Evolutionary conservation across 2,888 invertebrate genomes (phyloP), one percentile per base, ranked within the genome.

Genomic region (Malachius bipustulatus): DNA sequence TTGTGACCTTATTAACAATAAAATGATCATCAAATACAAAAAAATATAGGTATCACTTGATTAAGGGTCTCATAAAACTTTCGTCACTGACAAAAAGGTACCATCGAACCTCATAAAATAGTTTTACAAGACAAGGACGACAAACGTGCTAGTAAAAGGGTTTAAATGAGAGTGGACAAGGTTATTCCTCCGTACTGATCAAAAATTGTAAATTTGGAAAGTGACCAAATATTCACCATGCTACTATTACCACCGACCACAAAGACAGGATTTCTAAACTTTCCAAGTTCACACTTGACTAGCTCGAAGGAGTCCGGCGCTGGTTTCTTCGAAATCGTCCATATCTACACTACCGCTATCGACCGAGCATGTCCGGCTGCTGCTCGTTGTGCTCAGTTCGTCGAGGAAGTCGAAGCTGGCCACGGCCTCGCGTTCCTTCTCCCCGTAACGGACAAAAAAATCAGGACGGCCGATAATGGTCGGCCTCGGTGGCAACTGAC

Each of bases 381-480:
- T 52, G 39, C 54, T 55, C 4, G 52, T 47, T 3, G 54, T 51
- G 9, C 31, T 45, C 33, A 13, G 34, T 35, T 77, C 77, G 62
- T 82, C 77, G 50, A 83, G 71, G 67, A 83, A 83, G 66, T 82
- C 82, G 66, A 83, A 83, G 50, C 74, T 75, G 43, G 82, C 77
- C 48, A 83, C 78, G 42, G 82, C 82, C 56, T 80, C 82, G 42
- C 71, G 70, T 57, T 83, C 82, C 54, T 77, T 74, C 49, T 79
- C 78, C 31, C 82, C 82, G 66, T 73, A 83, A 48, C 82, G 73
- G 42, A 78, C 75, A 70, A 73, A 83, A 67, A 83, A 79, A 53
- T 80, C 81, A 44, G 75, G 73, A 40, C 82, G 71, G 49, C 79
- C 82, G 54, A 83, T 73, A 65, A 83, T 81, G 54, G 79, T 76